phyloP scores from a whole-genome alignment of 2,113 vertebrate species.

The Scytalopus superciliaris region DNA sequence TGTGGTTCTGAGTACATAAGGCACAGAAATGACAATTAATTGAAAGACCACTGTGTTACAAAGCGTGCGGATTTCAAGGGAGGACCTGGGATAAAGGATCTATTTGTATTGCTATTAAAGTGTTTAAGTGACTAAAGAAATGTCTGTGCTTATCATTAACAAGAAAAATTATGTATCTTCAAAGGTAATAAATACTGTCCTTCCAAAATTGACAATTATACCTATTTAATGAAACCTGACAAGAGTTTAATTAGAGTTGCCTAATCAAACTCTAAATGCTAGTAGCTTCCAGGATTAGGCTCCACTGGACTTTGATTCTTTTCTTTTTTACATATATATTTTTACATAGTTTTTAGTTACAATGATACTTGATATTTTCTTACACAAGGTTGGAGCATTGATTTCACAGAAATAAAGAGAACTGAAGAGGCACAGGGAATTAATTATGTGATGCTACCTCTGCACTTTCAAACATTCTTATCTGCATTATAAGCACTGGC shows the following conservation, averaged over 20 bases:
- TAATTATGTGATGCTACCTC: not conserved
- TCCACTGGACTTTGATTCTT: not conserved
- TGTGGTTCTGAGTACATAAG: not conserved
- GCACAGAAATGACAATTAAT: not conserved
- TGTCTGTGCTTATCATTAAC: fast-evolving
- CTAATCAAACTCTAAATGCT: not conserved
- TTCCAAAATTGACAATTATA: not conserved
- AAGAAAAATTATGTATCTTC: not conserved
- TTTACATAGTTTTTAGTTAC: not conserved
- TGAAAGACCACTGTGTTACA: not conserved
- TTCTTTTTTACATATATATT: not conserved
- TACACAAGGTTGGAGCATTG: fast-evolving
- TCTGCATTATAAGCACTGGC: not conserved
- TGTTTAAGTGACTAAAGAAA: not conserved
- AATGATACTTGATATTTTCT: not conserved
- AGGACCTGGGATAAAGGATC: not conserved
- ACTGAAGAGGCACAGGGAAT: not conserved
- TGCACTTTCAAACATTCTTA: not conserved
- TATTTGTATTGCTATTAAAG: not conserved
- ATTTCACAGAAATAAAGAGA: not conserved
- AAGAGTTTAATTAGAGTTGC: not conserved
- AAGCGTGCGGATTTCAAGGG: not conserved
- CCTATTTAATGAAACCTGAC: not conserved
- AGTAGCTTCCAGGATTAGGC: not conserved
- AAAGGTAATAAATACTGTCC: not conserved